Evolutionary conservation across 2,888 invertebrate genomes (phyloP).

Genomic region (Heterodera filipjevi): DNA sequence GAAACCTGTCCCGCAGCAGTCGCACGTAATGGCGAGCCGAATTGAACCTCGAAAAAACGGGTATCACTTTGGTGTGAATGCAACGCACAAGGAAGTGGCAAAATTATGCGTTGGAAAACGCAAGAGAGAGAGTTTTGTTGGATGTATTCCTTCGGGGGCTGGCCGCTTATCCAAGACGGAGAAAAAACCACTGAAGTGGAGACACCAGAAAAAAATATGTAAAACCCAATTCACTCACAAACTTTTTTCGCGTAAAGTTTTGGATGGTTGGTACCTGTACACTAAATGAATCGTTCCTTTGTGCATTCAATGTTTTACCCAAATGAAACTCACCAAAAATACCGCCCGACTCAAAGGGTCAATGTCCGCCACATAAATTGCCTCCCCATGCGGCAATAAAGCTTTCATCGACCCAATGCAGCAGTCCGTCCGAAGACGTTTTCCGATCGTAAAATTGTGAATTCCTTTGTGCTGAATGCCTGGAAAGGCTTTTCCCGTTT

Average conservation of each 20-base stretch:
- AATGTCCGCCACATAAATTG: conserved; percentile 80
- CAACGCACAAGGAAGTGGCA: conserved; percentile 45
- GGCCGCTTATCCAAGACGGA: conserved; percentile 50
- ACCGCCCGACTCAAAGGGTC: conserved; percentile 76
- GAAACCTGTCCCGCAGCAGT: conserved; percentile 56
- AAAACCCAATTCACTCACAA: conserved; percentile 27
- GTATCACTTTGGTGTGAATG: conserved; percentile 10
- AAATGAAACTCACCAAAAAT: conserved; percentile 75
- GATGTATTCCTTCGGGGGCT: not conserved
- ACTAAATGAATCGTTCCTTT: conserved; percentile 52
- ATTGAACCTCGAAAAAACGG: conserved; percentile 37
- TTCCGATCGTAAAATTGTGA: conserved; percentile 92
- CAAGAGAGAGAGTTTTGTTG: not conserved
- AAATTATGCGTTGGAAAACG: conserved; percentile 51
- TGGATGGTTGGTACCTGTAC: conserved; percentile 52
- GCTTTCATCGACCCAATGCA: conserved; percentile 63
- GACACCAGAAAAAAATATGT: not conserved
- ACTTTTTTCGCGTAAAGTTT: conserved; percentile 50
- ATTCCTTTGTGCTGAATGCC: conserved; percentile 73
- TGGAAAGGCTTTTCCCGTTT: conserved; percentile 71
- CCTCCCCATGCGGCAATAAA: conserved; percentile 53
- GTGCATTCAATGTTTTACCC: no score
- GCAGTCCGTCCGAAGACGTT: conserved; percentile 74
- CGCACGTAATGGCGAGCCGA: conserved; percentile 52
- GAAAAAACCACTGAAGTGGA: not conserved